Evolutionary conservation across 1,140 invertebrate genomes (phyloP), one percentile per base, ranked within the genome.

Genomic region (Helicorthomorpha holstii): DNA sequence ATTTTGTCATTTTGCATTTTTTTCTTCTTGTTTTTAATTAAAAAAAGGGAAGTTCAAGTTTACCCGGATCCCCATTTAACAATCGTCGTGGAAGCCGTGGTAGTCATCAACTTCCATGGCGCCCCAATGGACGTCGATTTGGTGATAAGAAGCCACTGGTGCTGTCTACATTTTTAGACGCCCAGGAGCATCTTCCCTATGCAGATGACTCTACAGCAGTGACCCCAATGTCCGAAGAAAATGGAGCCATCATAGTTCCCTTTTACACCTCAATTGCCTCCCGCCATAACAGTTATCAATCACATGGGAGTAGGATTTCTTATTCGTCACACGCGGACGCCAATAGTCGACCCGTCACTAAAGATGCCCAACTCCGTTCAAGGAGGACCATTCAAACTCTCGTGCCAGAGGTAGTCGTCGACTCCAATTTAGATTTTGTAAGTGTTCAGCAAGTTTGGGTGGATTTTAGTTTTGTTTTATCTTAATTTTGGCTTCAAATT

Each of bases 141-240:
- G 81, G 82, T 46, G 90, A 94, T 67, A 79, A 86, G 54, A 94
- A 94, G 66, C 91, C 92, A 2, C 73, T 96, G 52, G 90, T 96
- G 43, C 73, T 93, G 49, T 92, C 88, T 59, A 92, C 87, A 49
- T 93, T 92, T 72, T 74, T 94, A 63, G 92, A 96, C 67, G 90
- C 89, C 51, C 85, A 94, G 68, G 89, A 93, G 72, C 88, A 95
- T 68, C 77, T 97, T 61, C 93, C 93, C 16, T 97, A 91, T 68
- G 92, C 91, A 25, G 93, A 97, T 67, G 92, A 96, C 68, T 95
- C 90, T 45, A 91, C 91, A 63, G 93, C 92, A 48, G 92, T 95
- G 2, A 97, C 92, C 44, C 93, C 93, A 14, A 93, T 94, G 85
- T 94, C 89, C 49, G 93, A 96, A 72, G 91, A 96, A 67, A 93